A percentile compares a stretch with the other conserved stretches of the same genome.
phyloP scores from a whole-genome alignment of 2,113 vertebrate species.

The Oxyura jamaicensis region DNA sequence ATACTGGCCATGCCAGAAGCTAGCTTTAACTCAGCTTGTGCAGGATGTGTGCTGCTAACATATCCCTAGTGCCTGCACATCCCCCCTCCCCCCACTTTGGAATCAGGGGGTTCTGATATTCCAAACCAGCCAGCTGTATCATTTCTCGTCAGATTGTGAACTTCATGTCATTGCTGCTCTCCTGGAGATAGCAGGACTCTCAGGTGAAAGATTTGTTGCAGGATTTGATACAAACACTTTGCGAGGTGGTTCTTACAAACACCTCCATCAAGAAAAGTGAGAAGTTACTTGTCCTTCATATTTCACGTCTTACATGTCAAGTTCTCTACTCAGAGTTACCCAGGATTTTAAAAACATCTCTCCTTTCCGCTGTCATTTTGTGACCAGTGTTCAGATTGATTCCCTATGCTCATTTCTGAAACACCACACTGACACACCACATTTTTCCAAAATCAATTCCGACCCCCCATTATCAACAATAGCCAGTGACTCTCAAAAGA shows the following conservation, averaged over 20 bases:
- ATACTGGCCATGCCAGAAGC: neutral
- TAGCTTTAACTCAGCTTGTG: neutral
- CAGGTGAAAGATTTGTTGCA: neutral
- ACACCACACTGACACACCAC: neutral
- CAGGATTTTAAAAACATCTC: neutral
- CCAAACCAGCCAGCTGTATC: neutral
- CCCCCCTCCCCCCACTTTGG: neutral
- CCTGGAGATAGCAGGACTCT: neutral
- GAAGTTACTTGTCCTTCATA: neutral
- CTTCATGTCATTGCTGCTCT: neutral
- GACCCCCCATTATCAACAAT: neutral
- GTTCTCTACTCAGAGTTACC: neutral
- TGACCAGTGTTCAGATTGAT: neutral
- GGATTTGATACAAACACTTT: neutral
- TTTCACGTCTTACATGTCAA: neutral
- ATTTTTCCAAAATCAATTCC: neutral
- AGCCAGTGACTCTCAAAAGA: neutral
- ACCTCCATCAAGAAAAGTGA: neutral
- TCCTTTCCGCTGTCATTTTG: neutral
- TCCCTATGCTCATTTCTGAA: neutral
- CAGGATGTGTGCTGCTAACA: rapidly evolving
- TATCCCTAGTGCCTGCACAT: neutral
- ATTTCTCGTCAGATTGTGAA: neutral
- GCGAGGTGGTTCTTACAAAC: neutral
- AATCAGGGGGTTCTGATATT: neutral